Evolutionary conservation across 2,888 invertebrate genomes (phyloP), one percentile per base, ranked within the genome.

Genomic region (Homarus gammarus): DNA sequence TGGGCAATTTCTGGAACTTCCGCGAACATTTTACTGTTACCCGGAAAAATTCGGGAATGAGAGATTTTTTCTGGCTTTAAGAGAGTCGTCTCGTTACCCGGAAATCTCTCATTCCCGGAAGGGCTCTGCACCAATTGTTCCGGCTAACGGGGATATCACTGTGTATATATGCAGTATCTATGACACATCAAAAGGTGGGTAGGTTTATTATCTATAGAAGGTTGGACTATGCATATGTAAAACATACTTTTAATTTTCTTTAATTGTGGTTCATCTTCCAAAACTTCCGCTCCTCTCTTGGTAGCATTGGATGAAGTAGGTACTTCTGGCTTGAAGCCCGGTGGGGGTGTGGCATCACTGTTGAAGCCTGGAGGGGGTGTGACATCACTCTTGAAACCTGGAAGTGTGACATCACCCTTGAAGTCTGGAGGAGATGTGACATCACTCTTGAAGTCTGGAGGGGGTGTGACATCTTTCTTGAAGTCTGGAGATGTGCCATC

Each of bases 271-370:
- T 91, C 81, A 84, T 81, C 83, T 70, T 79, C 81, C 64, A 82
- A 31, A 15, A 56, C 40, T 40, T 87, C 40, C 44, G 73, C 81
- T 64, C 33, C 56, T 77, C 86, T 78, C 70, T 78, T 78, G 22
- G 64, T 56, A 2, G 36, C 61, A 31, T 36, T 33, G 2, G 73
- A 56, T 81, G 51, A 33, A 31, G 31, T 10, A 38, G 73, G 8
- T 36, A 22, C 12, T 31, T 49, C n/a, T 51, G 33, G 12, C 15
- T 92, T 84, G 83, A 85, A 93, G 6, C 93, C 93, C 18, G 93
- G 93, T 8, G 94, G 93, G 51, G 94, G 93, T 56, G 93, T 92
- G 44, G 93, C 89, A 89, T 93, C 93, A 49, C n/a, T 27, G 33
- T 84, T 27, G 68, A 85, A 86, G 31, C 89, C 85, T 27, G 85